These are phyloP conservation scores for Ptychoptera contaminata DNA, from an alignment of 2,888 invertebrate genomes.

Conservation along the genomic window DNA sequence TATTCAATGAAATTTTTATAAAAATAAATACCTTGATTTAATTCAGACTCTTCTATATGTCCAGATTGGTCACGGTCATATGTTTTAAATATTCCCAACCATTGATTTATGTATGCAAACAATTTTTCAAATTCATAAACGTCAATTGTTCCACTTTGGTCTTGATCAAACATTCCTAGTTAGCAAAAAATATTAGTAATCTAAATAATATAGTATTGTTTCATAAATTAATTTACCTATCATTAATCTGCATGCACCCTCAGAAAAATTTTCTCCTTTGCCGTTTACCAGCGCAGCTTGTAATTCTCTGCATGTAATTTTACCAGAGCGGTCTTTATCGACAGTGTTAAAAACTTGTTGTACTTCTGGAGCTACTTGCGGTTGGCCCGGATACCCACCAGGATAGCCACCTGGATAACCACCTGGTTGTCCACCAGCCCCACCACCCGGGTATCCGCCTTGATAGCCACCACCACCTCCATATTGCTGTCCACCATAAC, in stretches of 20 bases:
- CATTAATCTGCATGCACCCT: conserved; percentile 72
- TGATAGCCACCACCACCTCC: background rate
- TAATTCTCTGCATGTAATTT: conserved; percentile 60
- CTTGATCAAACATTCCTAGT: conserved; percentile 76
- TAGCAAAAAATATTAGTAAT: conserved; percentile 11
- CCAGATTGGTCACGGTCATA: conserved; percentile 80
- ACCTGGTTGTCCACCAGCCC: conserved; percentile 11
- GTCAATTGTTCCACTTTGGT: conserved; percentile 70
- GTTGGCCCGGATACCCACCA: conserved; percentile 32
- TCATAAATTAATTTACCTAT: conserved; percentile 33
- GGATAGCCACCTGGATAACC: conserved; percentile 20
- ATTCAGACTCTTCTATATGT: conserved; percentile 63
- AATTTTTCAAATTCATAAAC: conserved; percentile 70
- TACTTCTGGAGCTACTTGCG: conserved; percentile 47
- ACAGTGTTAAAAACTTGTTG: conserved; percentile 74
- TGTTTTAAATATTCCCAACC: conserved; percentile 69
- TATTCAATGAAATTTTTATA: background rate
- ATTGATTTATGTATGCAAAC: conserved; percentile 77
- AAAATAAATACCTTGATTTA: conserved; percentile 44
- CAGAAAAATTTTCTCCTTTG: conserved; percentile 69
- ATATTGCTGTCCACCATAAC: background rate
- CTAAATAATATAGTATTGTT: conserved; percentile 7
- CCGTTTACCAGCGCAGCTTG: conserved; percentile 71
- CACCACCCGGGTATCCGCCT: conserved; percentile 5
- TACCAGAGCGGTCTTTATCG: conserved; percentile 69